Conservation (phyloP, 1,140 invertebrate species). For the Whitmania pigra region DNA sequence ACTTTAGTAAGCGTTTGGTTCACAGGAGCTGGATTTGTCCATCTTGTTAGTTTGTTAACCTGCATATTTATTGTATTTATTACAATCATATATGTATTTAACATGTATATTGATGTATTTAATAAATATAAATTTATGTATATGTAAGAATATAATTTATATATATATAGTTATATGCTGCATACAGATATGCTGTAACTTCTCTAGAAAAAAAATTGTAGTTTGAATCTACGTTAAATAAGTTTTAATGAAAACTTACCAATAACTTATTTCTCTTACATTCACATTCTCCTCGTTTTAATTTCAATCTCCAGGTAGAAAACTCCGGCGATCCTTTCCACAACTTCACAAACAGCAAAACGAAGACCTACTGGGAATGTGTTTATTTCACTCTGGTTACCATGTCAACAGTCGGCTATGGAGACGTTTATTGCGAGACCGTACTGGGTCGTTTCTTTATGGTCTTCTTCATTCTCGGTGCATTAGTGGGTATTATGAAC, state of each 20-base stretch:
- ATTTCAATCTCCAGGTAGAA: constrained; percentile 39
- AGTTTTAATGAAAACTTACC: not conserved
- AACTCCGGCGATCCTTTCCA: constrained; percentile 40
- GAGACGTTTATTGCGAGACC: constrained; percentile 38
- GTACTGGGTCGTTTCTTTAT: constrained; percentile 38
- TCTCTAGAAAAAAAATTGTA: too few relatives aligned
- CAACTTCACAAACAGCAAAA: constrained; percentile 36
- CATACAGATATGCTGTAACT: too few relatives aligned
- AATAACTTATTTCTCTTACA: not conserved
- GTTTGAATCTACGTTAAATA: too few relatives aligned
- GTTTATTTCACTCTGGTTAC: constrained; percentile 42
- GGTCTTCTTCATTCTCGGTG: constrained; percentile 37
- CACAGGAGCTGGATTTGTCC: constrained; percentile 41
- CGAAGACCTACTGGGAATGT: constrained; percentile 40
- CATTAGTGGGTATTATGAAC: constrained; percentile 32
- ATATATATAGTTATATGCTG: not conserved
- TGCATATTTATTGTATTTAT: too few relatives aligned
- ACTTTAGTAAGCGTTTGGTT: constrained; percentile 40
- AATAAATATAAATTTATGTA: too few relatives aligned
- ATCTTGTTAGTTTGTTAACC: constrained; percentile 38
- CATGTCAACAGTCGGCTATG: constrained; percentile 43
- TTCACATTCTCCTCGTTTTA: constrained; percentile 1
- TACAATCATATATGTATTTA: too few relatives aligned
- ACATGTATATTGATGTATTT: too few relatives aligned
- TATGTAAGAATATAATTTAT: too few relatives aligned